These are phyloP conservation scores for Achatina immaculata DNA, from an alignment of 1,140 invertebrate genomes.

Conservation along the genomic window DNA sequence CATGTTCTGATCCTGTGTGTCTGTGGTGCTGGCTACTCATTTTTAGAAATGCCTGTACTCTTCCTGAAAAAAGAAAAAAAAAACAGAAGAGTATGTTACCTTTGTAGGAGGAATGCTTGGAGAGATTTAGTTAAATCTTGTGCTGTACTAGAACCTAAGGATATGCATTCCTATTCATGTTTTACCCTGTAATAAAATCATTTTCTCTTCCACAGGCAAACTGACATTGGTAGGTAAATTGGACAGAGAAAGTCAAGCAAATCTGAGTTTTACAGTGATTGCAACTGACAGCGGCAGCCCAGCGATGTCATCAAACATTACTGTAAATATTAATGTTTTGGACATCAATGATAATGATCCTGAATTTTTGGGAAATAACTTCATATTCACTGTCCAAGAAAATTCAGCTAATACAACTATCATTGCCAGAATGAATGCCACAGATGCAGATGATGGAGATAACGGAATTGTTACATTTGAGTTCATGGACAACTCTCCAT, in stretches of 20 bases:
- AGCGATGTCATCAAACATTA: constrained; percentile 45
- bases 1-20: no score
- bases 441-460: constrained; percentile 83
- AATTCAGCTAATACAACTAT: constrained; percentile 80
- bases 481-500: constrained; percentile 34
- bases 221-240: constrained; percentile 44
- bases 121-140: no score
- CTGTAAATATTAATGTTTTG: constrained; percentile 51
- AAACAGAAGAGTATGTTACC: no score
- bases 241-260: constrained; percentile 49
- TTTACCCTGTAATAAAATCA: neutral
- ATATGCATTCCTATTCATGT: no score
- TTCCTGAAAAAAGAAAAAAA: no score
- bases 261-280: constrained; percentile 44
- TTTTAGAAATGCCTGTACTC: no score
- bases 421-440: constrained; percentile 84
- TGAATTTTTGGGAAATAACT: constrained; percentile 40
- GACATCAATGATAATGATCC: constrained; percentile 65
- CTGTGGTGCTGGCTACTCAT: no score
- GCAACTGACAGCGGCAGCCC: constrained; percentile 52
- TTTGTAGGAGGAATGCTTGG: no score
- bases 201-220: constrained; percentile 42
- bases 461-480: constrained; percentile 43
- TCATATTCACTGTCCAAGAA: constrained; percentile 74
- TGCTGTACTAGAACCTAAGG: no score